Evolutionary conservation across 2,113 vertebrate species (phyloP), one percentile per base, ranked within the genome.

Genomic region (Mus spicilegus): DNA sequence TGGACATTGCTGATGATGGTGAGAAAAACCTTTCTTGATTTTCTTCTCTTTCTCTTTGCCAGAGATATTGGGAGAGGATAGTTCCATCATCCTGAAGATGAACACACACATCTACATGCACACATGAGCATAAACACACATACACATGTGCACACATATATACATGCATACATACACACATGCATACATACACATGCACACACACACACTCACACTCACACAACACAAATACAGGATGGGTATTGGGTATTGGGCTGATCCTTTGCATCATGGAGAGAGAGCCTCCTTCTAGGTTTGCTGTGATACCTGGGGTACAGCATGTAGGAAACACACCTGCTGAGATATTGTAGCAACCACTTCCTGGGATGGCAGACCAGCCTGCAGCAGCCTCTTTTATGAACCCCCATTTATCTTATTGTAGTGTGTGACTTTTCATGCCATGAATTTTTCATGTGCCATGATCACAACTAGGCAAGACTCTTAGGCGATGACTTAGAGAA

Each of bases 151-250:
- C 1, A 13, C 11, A 42, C 4, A 46, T 26, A 6, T 4, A 22
- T 5, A 36, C 2, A 28, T 19, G 10, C 2, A 24, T 0, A 26
- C n/a, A 39, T 24, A 46, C 0, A 13, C 7, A 14, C 1, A 16
- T 13, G 33, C 1, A 19, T 5, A 2, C 1, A 24, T 8, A 33
- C n/a, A 24, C 30, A 46, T 5, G 9, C 3, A 13, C 4, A 13
- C 11, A n/a, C 2, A 30, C 11, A n/a, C 2, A 30, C 54, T 49
- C 9, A n/a, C 13, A 20, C 3, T 49, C 9, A n/a, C 13, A 20
- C 3, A 22, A 33, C 14, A 69, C 56, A 67, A 2, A 51, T 28
- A 67, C 10, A 14, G 33, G 11, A 67, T 6, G 12, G 86, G 3
- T 14, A 24, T 30, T 46, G 20, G n/a, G 1, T 12, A 63, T 65